Conservation (phyloP, 2,888 invertebrate genomes). For the Tridacna gigas region DNA sequence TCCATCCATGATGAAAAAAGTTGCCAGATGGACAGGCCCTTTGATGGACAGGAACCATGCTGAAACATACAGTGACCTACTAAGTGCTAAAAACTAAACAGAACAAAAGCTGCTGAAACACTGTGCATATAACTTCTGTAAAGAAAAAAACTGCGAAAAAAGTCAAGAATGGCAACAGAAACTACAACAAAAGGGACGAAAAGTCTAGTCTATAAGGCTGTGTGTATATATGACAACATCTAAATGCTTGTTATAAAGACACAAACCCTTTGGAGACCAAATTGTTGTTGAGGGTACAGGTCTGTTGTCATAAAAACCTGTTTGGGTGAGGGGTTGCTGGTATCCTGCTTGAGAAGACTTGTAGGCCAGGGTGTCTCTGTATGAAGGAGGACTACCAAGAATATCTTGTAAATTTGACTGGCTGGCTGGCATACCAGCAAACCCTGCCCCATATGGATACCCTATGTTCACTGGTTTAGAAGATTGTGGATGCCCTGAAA, state of each 20-base stretch:
- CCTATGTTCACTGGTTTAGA: slow-evolving; percentile 26
- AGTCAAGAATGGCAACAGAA: neutral
- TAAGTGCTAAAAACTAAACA: too few relatives aligned
- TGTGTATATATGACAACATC: slow-evolving; percentile 18
- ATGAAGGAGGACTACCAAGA: slow-evolving; percentile 13
- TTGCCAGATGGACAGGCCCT: too few relatives aligned
- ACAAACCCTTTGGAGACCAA: slow-evolving; percentile 71
- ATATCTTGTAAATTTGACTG: slow-evolving; percentile 22
- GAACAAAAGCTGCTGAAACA: neutral
- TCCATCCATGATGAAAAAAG: too few relatives aligned
- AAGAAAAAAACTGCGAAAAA: neutral
- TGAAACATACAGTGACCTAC: too few relatives aligned
- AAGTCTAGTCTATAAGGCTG: slow-evolving; percentile 5
- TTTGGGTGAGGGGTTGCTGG: slow-evolving; percentile 22
- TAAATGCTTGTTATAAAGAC: slow-evolving; percentile 16
- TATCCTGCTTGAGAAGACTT: slow-evolving; percentile 21
- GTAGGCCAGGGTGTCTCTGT: slow-evolving; percentile 14
- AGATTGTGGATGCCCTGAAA: slow-evolving; percentile 14
- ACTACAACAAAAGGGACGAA: neutral
- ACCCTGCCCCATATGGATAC: slow-evolving; percentile 28
- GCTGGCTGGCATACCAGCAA: slow-evolving; percentile 22
- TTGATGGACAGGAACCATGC: too few relatives aligned
- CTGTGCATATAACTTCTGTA: neutral
- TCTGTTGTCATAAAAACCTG: slow-evolving; percentile 48
- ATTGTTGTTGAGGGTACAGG: slow-evolving; percentile 40